Evolutionary conservation across 2,888 invertebrate genomes (phyloP).

Genomic region (Drosophila helvetica): DNA sequence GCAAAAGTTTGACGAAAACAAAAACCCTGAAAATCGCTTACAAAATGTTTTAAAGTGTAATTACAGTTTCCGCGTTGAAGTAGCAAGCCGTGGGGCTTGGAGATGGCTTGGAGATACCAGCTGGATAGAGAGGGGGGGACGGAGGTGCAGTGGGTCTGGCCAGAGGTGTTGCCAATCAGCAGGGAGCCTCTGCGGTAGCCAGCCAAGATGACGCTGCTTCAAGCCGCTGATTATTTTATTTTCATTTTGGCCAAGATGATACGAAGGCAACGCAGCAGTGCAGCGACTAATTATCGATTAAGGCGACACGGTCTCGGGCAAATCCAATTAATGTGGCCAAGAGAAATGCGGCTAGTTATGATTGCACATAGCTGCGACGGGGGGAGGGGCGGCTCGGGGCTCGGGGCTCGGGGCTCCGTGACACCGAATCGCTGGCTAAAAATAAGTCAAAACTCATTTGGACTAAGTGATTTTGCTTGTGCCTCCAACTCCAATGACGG

Average conservation of each 20-base stretch:
- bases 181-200: slow-evolving; percentile 18
- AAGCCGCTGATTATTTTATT: slow-evolving; percentile 37
- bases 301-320: slow-evolving; percentile 53
- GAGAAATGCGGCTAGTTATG: slow-evolving; percentile 47
- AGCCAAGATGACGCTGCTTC: slow-evolving; percentile 53
- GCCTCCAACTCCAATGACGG: slow-evolving; percentile 34
- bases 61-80: slow-evolving; percentile 73
- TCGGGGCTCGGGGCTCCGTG: neutral
- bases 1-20: slow-evolving; percentile 41
- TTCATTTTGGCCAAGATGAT: slow-evolving; percentile 53
- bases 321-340: slow-evolving; percentile 56
- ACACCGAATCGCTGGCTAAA: slow-evolving; percentile 40
- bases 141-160: slow-evolving; percentile 38
- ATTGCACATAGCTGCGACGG: slow-evolving; percentile 37
- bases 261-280: slow-evolving; percentile 28
- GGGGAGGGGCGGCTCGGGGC: no score
- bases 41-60: slow-evolving; percentile 71
- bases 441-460: slow-evolving; percentile 57
- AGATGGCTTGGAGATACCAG: neutral
- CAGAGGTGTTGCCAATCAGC: slow-evolving; percentile 38
- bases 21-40: slow-evolving; percentile 67
- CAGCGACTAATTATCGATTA: slow-evolving; percentile 73
- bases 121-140: neutral
- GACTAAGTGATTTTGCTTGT: slow-evolving; percentile 73
- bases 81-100: slow-evolving; percentile 1